Conservation (phyloP, 2,888 invertebrate species). For the Hipparchia sbordonii region DNA sequence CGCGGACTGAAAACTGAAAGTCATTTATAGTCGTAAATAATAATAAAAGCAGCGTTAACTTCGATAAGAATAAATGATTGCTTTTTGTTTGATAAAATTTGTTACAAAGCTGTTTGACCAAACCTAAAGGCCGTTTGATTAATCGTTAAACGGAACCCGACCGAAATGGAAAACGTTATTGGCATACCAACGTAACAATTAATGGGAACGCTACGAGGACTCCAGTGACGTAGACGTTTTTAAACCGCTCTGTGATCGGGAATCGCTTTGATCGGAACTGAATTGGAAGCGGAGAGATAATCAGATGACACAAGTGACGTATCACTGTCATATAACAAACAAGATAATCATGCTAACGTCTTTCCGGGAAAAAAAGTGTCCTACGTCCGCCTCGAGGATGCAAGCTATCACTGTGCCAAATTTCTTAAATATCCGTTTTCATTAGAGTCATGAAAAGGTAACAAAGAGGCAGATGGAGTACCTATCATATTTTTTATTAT, state of each 20-base stretch:
- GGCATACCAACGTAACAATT: slow-evolving; percentile 59
- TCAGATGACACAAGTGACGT: slow-evolving; percentile 37
- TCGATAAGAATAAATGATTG: slow-evolving; percentile 16
- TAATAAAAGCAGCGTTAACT: not conserved
- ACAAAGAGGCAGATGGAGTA: too few relatives aligned
- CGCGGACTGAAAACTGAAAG: too few relatives aligned
- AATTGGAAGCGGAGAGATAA: slow-evolving; percentile 64
- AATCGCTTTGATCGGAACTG: slow-evolving; percentile 71
- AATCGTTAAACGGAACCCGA: slow-evolving; percentile 27
- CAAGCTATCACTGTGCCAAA: too few relatives aligned
- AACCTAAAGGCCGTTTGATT: slow-evolving; percentile 24
- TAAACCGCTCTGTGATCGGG: slow-evolving; percentile 70
- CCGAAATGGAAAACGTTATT: slow-evolving; percentile 33
- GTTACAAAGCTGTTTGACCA: slow-evolving; percentile 24
- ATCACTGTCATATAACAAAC: slow-evolving; percentile 45
- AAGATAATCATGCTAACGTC: too few relatives aligned
- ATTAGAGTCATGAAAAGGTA: too few relatives aligned
- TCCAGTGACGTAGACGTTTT: slow-evolving; percentile 66
- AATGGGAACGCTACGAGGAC: slow-evolving; percentile 51
- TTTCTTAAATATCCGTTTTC: too few relatives aligned
- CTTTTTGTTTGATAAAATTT: slow-evolving; percentile 19
- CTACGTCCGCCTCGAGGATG: too few relatives aligned
- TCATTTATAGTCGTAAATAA: not conserved
- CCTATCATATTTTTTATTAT: too few relatives aligned
- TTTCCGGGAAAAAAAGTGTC: too few relatives aligned